phyloP scores from a whole-genome alignment of 2,797 vertebrate genomes.

The Helostoma temminkii region DNA sequence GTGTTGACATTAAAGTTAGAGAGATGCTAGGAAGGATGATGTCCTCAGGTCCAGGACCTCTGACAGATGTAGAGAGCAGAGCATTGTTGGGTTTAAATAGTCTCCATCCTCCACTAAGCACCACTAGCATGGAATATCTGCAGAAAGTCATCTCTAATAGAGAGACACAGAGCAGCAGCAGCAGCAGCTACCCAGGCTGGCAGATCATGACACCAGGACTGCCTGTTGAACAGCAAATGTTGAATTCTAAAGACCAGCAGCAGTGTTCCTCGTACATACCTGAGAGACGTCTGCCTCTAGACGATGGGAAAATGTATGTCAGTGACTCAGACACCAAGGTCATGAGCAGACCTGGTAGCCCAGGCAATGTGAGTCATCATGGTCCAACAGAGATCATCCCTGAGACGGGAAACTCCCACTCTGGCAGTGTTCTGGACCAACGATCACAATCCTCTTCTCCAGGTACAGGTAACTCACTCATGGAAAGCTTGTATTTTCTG shows the following conservation, averaged over 20 bases:
- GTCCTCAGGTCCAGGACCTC: slow-evolving; percentile 66
- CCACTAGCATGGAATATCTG: slow-evolving; percentile 92
- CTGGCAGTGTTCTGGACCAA: slow-evolving; percentile 89
- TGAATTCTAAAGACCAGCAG: slow-evolving; percentile 89
- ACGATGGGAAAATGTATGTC: slow-evolving; percentile 90
- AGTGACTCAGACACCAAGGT: slow-evolving; percentile 91
- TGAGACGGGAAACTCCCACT: slow-evolving; percentile 90
- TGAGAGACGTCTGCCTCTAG: slow-evolving; percentile 73
- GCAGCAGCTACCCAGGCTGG: slow-evolving; percentile 92
- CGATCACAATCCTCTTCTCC: slow-evolving; percentile 93
- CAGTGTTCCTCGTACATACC: slow-evolving; percentile 70
- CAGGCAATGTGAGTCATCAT: slow-evolving; percentile 86
- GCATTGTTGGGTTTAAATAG: slow-evolving; percentile 91
- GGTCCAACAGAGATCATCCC: slow-evolving; percentile 87
- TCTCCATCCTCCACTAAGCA: slow-evolving; percentile 91
- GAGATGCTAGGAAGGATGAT: slow-evolving; percentile 95
- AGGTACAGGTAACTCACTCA: slow-evolving; percentile 88
- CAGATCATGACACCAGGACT: slow-evolving; percentile 94
- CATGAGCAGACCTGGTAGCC: slow-evolving; percentile 92
- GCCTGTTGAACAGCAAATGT: slow-evolving; percentile 90
- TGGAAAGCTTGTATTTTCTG: neutral
- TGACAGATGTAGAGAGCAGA: slow-evolving; percentile 88
- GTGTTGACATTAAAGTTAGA: slow-evolving; percentile 92
- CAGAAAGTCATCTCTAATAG: slow-evolving; percentile 93
- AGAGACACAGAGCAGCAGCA: slow-evolving; percentile 88